Base-by-base conservation (phyloP, 2,888 invertebrate species). In the Chirona hameri region DNA sequence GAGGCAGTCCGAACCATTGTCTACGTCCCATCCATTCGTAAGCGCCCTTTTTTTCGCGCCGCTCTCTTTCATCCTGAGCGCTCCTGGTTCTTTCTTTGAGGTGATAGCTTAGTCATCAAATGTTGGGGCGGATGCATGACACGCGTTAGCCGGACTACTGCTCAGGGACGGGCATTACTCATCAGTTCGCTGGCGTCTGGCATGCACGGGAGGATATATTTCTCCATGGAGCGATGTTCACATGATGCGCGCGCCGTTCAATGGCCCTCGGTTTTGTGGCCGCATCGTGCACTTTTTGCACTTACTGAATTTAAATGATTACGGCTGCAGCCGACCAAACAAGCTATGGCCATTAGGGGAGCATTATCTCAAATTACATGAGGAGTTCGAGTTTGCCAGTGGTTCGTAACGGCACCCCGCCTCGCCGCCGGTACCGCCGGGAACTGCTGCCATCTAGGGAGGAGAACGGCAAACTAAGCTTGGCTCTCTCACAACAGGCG, bases 351-450 rank as follows among this genome's bases (percentile, higher is more conserved):
- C 29, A 72, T 31, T 72, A 31, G 31, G 29, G 14, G 10, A 10
- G 72, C 72, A 72, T 72, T 72, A 72, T 72, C n/a, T 72, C 72
- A 72, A 72, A 72, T 72, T 72, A 15, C 72, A 72, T 72, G 31
- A 4, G 31, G 18, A 14, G 31, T 27, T 27, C 1, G 27, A 15
- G 12, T 72, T 72, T 3, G 18, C 31, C 72, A 72, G 31, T 60
- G 60, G 60, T 7, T 29, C 5, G 52, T 52, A 52, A 52, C 52
- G 52, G 18, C 12, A 52, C 15, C 10, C 69, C 14, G 2, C 9
- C 69, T 29, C 10, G 12, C n/a, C 69, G 29, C 27, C 29, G 69
- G 0, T 29, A 14, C 24, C 24, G 60, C n/a, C 27, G 27, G 65
- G 4, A n/a, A 5, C 0, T 27, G 29, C 31, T 27, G 72, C 72